A percentile compares a stretch with the other conserved stretches of the same genome.
These are phyloP conservation scores for Lochmaea crataegi DNA, from an alignment of 2,888 invertebrate genomes.

Conservation along the genomic window DNA sequence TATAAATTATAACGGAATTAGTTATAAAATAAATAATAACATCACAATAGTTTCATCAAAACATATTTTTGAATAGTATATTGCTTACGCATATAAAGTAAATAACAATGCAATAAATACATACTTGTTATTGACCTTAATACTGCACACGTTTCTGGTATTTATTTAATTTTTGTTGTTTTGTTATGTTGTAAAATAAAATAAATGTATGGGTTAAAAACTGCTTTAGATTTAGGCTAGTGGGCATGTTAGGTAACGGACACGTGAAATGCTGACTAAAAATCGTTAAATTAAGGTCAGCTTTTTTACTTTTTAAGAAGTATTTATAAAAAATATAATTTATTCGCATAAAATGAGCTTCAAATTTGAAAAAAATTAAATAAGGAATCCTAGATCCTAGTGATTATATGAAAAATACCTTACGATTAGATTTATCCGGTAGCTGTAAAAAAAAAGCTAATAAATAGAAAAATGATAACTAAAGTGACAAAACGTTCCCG, in stretches of 20 bases:
- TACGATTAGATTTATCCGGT: neutral
- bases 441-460: too few species aligned
- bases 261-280: neutral
- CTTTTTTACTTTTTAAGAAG: neutral
- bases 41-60: neutral
- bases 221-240: constrained; percentile 5
- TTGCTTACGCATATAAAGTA: neutral
- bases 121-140: constrained; percentile 13
- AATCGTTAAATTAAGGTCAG: neutral
- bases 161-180: neutral
- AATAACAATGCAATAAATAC: neutral
- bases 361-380: too few species aligned
- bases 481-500: too few species aligned
- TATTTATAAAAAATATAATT: neutral
- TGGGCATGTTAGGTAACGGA: neutral
- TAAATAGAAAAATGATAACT: too few species aligned
- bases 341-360: too few species aligned
- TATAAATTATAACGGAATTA: too few species aligned
- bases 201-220: constrained; percentile 11
- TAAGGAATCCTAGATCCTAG: too few species aligned
- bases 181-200: constrained; percentile 15
- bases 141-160: constrained; percentile 12
- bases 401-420: neutral
- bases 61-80: neutral
- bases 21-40: too few species aligned